Evolutionary conservation across 92 coral and sea anemone species (phyloP), one percentile per base, ranked within the genome.

Genomic region (Epizoanthus scotinus): DNA sequence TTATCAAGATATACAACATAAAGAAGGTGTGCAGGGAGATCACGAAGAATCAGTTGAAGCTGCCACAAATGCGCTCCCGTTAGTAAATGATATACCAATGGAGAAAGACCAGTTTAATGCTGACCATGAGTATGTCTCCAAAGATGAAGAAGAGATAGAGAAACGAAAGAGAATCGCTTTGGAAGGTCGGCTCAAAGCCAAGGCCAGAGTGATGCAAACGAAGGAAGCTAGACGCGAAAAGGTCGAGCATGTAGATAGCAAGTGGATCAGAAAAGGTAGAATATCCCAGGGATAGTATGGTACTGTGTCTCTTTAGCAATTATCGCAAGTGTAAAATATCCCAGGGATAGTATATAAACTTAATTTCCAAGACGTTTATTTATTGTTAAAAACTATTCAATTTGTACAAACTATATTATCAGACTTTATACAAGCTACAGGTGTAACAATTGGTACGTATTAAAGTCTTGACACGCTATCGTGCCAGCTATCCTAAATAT

Each of bases 211-310:
- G 15, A 59, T 75, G 36, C 49, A 60, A 15, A 52, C 59, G 7
- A 75, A 75, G 67, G 81, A 74, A 27, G 53, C 55, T 74, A n/a
- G 60, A 9, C 59, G 53, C 20, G 62, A 74, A 31, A 34, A 74
- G 62, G 40, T 20, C 38, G 44, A 49, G 49, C 49, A 59, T 21
- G 36, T 21, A 75, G 56, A 59, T 44, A 34, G 47, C 34, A 75
- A 60, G 31, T 0, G 54, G 24, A 22, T 60, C 44, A 75, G 24
- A 13, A 59, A 38, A 75, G 68, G 27, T 14, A 75, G 68, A 25
- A 21, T 25, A 22, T 61, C 36, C 8, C 66, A 61, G 18, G 15
- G 17, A 15, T 15, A 21, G 13, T 25, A 20, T 60, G 65, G 65
- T 2, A 25, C n/a, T n/a, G 20, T 7, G 24, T 18, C 20, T n/a